Base-by-base conservation (phyloP, 2,888 invertebrate species). In the Cerceris ruficornis region DNA sequence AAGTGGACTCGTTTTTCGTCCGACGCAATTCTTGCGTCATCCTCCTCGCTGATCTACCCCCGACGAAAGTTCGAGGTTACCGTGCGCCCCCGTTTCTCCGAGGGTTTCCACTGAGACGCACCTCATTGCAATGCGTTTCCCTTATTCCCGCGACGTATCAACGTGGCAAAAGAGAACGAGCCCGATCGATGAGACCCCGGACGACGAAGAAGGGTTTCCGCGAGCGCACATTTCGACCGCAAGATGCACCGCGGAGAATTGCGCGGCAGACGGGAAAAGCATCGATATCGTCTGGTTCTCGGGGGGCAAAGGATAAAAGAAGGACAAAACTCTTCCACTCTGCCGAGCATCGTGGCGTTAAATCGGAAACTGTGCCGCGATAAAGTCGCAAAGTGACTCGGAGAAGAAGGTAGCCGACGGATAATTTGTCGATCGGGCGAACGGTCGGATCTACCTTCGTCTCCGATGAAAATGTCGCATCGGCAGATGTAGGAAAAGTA, bases 11-110 rank as follows among this genome's bases (percentile, higher is more conserved):
- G 55, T 59, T 13, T 54, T 61, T 54, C 55, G 61, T 61, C 49
- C 54, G 65, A 55, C 17, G 43, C 15, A 41, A 61, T 0, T 6
- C 46, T 77, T 81, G 59, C 70, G 49, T 61, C 69, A 76, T n/a
- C n/a, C n/a, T 28, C 43, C 6, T 52, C 9, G 43, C 55, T 66
- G 58, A 83, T 17, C 50, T 41, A 67, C 52, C n/a, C 8, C 28
- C n/a, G 59, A n/a, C 49, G 62, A 64, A 68, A 49, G 58, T 64
- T 68, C 14, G 14, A 43, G 28, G 7, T n/a, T n/a, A n/a, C n/a
- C n/a, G n/a, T n/a, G n/a, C n/a, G n/a, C n/a, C n/a, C n/a, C n/a
- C n/a, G n/a, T n/a, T n/a, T n/a, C n/a, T n/a, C n/a, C n/a, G n/a
- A n/a, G n/a, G n/a, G n/a, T n/a, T n/a, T n/a, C n/a, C n/a, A n/a